Evolutionary conservation across 2,888 invertebrate species (phyloP).

Genomic region (Gryllus longicercus): DNA sequence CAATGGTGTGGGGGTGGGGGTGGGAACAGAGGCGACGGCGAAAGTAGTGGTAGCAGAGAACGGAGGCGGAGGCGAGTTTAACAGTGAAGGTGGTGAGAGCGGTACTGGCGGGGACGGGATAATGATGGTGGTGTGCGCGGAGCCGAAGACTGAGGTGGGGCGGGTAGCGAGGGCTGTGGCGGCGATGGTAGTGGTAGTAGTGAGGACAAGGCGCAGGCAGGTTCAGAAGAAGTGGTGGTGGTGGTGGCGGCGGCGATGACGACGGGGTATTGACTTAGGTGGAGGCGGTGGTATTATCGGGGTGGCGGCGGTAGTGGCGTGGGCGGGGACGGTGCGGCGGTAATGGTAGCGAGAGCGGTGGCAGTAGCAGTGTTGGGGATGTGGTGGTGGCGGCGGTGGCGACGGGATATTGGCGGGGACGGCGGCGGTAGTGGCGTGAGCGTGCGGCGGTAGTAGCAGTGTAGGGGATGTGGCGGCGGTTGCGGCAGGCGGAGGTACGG

Average conservation of each 20-base stretch:
- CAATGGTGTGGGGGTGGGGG: background rate
- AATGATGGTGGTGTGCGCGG: background rate
- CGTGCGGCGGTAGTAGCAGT: no score
- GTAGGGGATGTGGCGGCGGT: no score
- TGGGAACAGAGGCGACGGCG: background rate
- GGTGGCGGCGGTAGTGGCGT: no score
- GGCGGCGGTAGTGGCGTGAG: no score
- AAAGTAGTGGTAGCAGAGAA: background rate
- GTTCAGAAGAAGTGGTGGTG: background rate
- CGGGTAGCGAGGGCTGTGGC: background rate
- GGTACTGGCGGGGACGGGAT: background rate
- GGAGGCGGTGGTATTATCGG: background rate
- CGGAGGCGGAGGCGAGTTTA: no score
- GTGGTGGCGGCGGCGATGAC: background rate
- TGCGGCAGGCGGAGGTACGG: background rate
- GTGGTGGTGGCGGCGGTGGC: no score
- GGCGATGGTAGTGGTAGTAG: background rate
- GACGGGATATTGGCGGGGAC: no score
- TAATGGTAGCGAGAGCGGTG: no score
- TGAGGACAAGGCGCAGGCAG: background rate
- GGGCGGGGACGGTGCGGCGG: no score
- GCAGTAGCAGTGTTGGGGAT: no score
- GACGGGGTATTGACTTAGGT: background rate
- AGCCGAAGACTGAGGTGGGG: background rate
- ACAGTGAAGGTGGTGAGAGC: no score